These are phyloP conservation scores for Athetis lepigone DNA, from an alignment of 2,888 invertebrate species.

Conservation along the genomic window DNA sequence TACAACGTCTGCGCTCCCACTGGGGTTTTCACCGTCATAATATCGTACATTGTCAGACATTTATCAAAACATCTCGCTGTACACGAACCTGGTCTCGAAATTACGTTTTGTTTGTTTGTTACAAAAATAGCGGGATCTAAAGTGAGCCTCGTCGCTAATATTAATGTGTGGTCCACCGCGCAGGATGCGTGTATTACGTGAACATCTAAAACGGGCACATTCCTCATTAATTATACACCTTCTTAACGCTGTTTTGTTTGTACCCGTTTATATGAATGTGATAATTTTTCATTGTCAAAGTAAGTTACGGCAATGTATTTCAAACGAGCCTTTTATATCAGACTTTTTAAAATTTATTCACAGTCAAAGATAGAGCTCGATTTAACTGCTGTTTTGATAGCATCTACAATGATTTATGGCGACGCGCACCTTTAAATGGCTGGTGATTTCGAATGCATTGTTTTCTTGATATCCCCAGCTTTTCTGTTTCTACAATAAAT, in stretches of 20 bases:
- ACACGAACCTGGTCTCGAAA: conserved; percentile 2
- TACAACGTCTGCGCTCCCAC: conserved; percentile 14
- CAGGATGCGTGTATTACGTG: conserved; percentile 64
- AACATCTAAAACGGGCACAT: conserved; percentile 57
- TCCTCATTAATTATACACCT: conserved; percentile 64
- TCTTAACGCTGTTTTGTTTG: conserved; percentile 45
- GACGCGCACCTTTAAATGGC: conserved; percentile 34
- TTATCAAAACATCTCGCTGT: conserved; percentile 33
- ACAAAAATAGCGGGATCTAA: conserved; percentile 40
- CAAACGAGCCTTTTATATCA: conserved; percentile 22
- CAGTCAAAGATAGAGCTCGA: conserved; percentile 29
- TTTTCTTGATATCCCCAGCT: conserved; percentile 32
- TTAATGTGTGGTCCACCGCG: conserved; percentile 66
- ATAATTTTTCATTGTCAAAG: conserved; percentile 21
- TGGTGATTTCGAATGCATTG: conserved; percentile 48
- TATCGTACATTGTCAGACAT: conserved; percentile 31
- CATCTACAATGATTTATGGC: conserved; percentile 50
- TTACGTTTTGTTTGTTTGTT: conserved; percentile 32
- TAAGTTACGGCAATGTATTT: conserved; percentile 17
- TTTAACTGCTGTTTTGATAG: conserved; percentile 47
- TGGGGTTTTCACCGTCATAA: conserved; percentile 32
- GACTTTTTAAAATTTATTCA: conserved; percentile 25
- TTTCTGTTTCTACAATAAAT: conserved; percentile 34
- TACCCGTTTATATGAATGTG: conserved; percentile 56
- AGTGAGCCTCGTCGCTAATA: conserved; percentile 51